phyloP scores from a whole-genome alignment of 92 coral and sea anemone genomes.

The Phymanthus crucifer region DNA sequence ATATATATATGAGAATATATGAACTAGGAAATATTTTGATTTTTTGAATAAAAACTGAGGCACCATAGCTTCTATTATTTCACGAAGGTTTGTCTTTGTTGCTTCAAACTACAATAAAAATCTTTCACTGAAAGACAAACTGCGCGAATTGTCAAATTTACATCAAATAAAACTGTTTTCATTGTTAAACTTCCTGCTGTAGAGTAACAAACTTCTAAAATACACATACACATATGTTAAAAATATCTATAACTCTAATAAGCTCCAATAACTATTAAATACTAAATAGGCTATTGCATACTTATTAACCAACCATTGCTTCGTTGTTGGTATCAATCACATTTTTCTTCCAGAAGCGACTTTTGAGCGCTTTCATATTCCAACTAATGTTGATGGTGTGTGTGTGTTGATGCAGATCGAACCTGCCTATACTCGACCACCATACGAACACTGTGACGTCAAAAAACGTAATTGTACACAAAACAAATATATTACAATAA shows the following conservation, averaged over 20 bases:
- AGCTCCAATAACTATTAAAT: background rate
- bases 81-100: too few relatives aligned
- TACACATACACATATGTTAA: too few relatives aligned
- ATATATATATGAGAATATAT: too few relatives aligned
- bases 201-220: too few relatives aligned
- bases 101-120: background rate
- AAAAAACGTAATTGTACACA: background rate
- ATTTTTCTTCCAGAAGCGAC: background rate
- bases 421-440: background rate
- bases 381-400: background rate
- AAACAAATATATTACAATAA: background rate
- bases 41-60: too few relatives aligned
- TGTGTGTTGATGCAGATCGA: background rate
- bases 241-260: too few relatives aligned
- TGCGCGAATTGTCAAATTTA: too few relatives aligned
- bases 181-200: too few relatives aligned
- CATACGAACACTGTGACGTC: background rate
- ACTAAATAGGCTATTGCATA: background rate
- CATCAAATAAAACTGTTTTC: too few relatives aligned
- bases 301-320: background rate
- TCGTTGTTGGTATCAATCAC: background rate
- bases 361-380: background rate
- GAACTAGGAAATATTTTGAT: slow-evolving; percentile 2
- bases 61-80: too few relatives aligned
- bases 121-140: too few relatives aligned